Evolutionary conservation across 1,140 invertebrate species (phyloP).

Genomic region (Drosophila orosa): DNA sequence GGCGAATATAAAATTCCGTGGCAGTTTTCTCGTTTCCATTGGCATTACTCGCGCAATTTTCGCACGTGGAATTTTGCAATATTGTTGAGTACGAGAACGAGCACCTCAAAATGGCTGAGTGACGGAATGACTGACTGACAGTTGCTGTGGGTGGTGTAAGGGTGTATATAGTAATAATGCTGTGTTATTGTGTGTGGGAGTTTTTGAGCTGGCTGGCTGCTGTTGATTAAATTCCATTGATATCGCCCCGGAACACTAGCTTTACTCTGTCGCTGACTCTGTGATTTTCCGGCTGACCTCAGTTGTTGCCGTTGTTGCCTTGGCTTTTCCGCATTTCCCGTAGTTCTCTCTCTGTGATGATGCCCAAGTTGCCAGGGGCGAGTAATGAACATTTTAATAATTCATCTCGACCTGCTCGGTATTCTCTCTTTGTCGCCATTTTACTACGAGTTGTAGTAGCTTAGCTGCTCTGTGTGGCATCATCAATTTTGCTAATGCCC

Average conservation of each 20-base stretch:
- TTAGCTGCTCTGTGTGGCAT: conserved; percentile 5
- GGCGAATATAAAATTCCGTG: conserved; percentile 70
- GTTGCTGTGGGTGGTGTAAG: conserved; percentile 2
- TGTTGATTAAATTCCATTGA: conserved; percentile 81
- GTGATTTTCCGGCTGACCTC: conserved; percentile 78
- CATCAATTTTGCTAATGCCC: conserved; percentile 60
- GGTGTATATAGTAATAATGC: neutral
- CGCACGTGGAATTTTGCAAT: conserved; percentile 82
- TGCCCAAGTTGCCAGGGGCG: conserved; percentile 48
- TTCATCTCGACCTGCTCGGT: conserved; percentile 40
- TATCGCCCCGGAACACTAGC: conserved; percentile 42
- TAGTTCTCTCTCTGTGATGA: neutral
- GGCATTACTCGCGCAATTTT: conserved; percentile 79
- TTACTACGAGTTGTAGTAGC: conserved; percentile 13
- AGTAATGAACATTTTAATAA: conserved; percentile 78
- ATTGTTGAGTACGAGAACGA: conserved; percentile 47
- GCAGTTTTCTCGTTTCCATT: conserved; percentile 59
- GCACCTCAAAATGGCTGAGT: conserved; percentile 17
- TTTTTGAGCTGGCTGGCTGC: conserved; percentile 36
- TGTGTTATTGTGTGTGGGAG: conserved; percentile 16
- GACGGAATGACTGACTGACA: conserved; percentile 30
- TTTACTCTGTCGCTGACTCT: conserved; percentile 28
- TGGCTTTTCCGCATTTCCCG: conserved; percentile 8
- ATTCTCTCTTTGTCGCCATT: conserved; percentile 23
- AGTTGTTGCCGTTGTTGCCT: conserved; percentile 18